A percentile compares a stretch with the other conserved stretches of the same genome.
These are phyloP conservation scores for Cylas formicarius DNA, from an alignment of 1,140 invertebrate genomes.

Conservation along the genomic window DNA sequence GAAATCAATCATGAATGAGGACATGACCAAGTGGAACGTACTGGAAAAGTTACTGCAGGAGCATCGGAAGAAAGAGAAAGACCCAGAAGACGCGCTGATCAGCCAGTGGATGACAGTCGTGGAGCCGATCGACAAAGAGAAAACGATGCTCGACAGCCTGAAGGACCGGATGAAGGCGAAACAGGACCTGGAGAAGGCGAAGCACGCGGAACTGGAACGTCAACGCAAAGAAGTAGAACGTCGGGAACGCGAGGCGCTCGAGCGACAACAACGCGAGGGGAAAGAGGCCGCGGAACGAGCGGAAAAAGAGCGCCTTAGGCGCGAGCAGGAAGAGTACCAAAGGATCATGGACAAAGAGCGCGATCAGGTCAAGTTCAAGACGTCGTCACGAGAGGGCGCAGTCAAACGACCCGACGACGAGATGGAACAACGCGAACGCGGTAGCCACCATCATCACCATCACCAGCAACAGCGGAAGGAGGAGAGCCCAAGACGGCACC, in stretches of 20 bases:
- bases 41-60: conserved; percentile 44
- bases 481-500: conserved; percentile 23
- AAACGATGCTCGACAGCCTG: conserved; percentile 51
- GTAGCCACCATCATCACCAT: conserved; percentile 1
- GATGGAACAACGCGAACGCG: too few relatives aligned
- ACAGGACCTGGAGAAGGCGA: conserved; percentile 43
- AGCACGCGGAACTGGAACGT: conserved; percentile 46
- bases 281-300: conserved; percentile 41
- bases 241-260: conserved; percentile 37
- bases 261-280: conserved; percentile 36
- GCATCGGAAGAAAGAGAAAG: conserved; percentile 39
- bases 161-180: conserved; percentile 46
- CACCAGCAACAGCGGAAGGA: too few relatives aligned
- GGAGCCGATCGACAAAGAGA: conserved; percentile 50
- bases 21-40: conserved; percentile 39
- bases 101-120: conserved; percentile 55
- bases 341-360: conserved; percentile 34
- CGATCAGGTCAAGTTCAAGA: conserved; percentile 35
- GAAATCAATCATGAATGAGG: conserved; percentile 44
- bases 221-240: conserved; percentile 43
- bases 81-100: conserved; percentile 46
- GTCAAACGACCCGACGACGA: conserved; percentile 19
- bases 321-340: conserved; percentile 38
- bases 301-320: conserved; percentile 37
- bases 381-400: conserved; percentile 19